These are phyloP conservation scores for Serripes groenlandicus DNA, from an alignment of 2,888 invertebrate genomes.

Conservation along the genomic window DNA sequence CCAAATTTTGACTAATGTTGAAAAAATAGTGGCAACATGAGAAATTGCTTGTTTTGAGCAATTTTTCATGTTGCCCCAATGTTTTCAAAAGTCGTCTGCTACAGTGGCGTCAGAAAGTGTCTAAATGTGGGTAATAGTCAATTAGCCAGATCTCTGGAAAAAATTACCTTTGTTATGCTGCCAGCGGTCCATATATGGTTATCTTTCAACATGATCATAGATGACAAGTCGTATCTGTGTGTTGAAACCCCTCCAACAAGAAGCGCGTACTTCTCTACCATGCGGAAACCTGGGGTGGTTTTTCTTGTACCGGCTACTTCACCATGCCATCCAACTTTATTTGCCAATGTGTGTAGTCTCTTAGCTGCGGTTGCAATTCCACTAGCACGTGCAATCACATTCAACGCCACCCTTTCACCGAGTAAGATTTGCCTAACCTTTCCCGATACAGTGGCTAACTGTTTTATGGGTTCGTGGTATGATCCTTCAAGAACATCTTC, in stretches of 20 bases:
- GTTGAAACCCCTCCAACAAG: constrained; percentile 86
- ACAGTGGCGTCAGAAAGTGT: no score
- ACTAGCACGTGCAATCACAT: constrained; percentile 86
- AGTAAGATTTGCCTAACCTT: constrained; percentile 84
- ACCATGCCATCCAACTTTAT: constrained; percentile 83
- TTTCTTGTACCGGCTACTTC: constrained; percentile 87
- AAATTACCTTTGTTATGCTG: constrained; percentile 84
- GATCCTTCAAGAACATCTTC: constrained; percentile 80
- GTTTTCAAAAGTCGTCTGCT: no score
- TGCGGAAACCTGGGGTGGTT: constrained; percentile 87
- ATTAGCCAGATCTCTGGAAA: no score
- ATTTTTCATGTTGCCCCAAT: no score
- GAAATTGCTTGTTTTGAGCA: no score
- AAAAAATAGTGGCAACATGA: no score
- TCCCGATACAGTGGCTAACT: constrained; percentile 85
- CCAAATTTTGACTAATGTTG: no score
- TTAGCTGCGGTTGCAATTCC: constrained; percentile 86
- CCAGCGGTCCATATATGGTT: constrained; percentile 87
- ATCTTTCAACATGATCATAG: constrained; percentile 87
- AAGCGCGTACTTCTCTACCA: constrained; percentile 87
- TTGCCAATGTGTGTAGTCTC: constrained; percentile 71
- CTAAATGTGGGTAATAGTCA: no score
- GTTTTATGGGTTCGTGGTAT: constrained; percentile 74
- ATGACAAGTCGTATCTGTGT: constrained; percentile 86
- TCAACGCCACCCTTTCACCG: constrained; percentile 86